Conservation (phyloP, 2,888 invertebrate genomes). For the Cephalotes varians region DNA sequence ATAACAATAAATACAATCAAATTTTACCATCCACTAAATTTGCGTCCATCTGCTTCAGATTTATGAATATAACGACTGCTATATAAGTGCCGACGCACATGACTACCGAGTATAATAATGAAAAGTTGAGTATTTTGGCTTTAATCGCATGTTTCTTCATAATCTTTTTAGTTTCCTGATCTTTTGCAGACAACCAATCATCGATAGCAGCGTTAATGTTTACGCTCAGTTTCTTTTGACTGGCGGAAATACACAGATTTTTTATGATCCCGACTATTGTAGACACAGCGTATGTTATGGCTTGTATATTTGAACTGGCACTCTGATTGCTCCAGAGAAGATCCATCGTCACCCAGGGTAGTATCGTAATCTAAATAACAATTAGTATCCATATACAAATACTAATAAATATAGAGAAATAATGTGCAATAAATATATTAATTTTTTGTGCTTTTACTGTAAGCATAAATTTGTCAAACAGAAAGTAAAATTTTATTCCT, state of each 20-base stretch:
- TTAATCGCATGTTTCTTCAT: slow-evolving; percentile 25
- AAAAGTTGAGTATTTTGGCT: neutral
- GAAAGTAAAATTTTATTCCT: neutral
- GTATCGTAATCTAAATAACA: slow-evolving; percentile 2
- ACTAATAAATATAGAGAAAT: neutral
- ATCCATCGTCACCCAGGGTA: neutral
- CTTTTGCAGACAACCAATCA: slow-evolving; percentile 44
- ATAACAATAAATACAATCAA: neutral
- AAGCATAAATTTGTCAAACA: neutral
- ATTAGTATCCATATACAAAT: neutral
- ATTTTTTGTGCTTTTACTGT: neutral
- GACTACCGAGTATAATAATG: neutral
- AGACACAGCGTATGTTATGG: neutral
- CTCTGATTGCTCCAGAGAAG: neutral
- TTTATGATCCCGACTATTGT: neutral
- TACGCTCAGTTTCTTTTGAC: neutral
- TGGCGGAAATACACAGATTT: neutral
- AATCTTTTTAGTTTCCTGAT: slow-evolving; percentile 2
- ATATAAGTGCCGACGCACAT: neutral
- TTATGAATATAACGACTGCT: neutral
- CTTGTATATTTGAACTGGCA: neutral
- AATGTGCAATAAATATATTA: too few species aligned
- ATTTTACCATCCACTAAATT: slow-evolving; percentile 25
- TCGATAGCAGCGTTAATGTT: slow-evolving; percentile 36
- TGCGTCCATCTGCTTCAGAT: slow-evolving; percentile 2